Conservation (phyloP, 2,113 vertebrate genomes). For the Xiphorhynchus elegans region DNA sequence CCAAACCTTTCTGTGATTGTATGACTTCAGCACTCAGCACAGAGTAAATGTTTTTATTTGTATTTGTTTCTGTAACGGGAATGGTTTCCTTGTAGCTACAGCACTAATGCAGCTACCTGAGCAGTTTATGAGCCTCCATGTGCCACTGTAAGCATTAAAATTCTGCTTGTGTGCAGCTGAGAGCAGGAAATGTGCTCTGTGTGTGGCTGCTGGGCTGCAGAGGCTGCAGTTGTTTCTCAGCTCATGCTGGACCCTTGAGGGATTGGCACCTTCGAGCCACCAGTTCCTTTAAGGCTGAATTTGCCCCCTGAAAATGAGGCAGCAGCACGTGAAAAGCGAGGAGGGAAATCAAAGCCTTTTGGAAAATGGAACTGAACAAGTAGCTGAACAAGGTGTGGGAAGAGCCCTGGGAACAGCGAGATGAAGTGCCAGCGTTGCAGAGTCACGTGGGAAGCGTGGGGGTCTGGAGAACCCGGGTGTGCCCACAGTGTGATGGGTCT, state of each 20-base stretch:
- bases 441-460: neutral
- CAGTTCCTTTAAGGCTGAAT: neutral
- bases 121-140: neutral
- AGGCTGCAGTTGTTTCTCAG: neutral
- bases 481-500: neutral
- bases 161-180: neutral
- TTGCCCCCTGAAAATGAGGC: neutral
- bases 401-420: neutral
- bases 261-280: neutral
- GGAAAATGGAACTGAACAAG: neutral
- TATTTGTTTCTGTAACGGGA: neutral
- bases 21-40: neutral
- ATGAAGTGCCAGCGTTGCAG: neutral
- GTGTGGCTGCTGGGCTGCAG: neutral
- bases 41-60: neutral
- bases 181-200: neutral
- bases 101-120: neutral
- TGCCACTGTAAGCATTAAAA: neutral
- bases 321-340: accelerated
- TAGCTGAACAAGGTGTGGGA: neutral
- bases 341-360: neutral
- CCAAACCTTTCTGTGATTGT: neutral
- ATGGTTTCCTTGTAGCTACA: neutral
- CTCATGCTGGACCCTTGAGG: neutral
- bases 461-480: neutral